Evolutionary conservation across 2,888 invertebrate species (phyloP).

Genomic region (Parascotia fuliginaria): DNA sequence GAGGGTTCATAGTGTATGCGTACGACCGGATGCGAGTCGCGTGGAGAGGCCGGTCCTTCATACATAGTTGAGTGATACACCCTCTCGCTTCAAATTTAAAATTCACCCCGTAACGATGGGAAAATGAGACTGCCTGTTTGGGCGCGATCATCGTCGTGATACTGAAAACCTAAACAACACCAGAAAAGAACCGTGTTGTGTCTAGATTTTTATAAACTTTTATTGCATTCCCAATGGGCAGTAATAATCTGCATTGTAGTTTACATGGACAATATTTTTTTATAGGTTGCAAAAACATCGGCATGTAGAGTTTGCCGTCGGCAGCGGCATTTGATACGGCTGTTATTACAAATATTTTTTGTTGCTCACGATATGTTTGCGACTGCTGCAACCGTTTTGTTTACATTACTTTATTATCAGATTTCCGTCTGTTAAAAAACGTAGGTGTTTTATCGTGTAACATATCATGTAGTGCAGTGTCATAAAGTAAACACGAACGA

Average conservation of each 20-base stretch:
- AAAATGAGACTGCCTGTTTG: conserved; percentile 70
- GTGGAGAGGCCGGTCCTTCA: conserved; percentile 69
- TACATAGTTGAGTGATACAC: conserved; percentile 78
- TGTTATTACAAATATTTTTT: conserved; percentile 65
- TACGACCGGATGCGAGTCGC: conserved; percentile 69
- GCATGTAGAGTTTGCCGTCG: conserved; percentile 59
- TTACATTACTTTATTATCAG: conserved; percentile 59
- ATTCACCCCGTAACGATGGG: conserved; percentile 75
- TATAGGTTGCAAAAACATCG: conserved; percentile 68
- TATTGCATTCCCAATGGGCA: conserved; percentile 68
- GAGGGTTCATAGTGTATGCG: conserved; percentile 69
- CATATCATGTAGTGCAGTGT: conserved; percentile 1
- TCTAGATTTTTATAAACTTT: conserved; percentile 61
- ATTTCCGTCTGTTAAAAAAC: conserved; percentile 49
- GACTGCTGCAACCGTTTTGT: conserved; percentile 52
- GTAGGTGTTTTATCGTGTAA: conserved; percentile 13
- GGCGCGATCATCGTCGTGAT: conserved; percentile 64
- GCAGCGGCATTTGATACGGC: conserved; percentile 61
- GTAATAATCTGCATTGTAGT: conserved; percentile 78
- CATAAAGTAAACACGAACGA: not conserved
- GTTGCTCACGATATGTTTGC: conserved; percentile 43
- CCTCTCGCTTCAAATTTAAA: conserved; percentile 73
- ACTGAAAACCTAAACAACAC: conserved; percentile 39
- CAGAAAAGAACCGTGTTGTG: conserved; percentile 42
- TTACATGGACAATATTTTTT: conserved; percentile 75